Evolutionary conservation across 2,113 vertebrate genomes (phyloP).

Genomic region (Eulacestoma nigropectus): DNA sequence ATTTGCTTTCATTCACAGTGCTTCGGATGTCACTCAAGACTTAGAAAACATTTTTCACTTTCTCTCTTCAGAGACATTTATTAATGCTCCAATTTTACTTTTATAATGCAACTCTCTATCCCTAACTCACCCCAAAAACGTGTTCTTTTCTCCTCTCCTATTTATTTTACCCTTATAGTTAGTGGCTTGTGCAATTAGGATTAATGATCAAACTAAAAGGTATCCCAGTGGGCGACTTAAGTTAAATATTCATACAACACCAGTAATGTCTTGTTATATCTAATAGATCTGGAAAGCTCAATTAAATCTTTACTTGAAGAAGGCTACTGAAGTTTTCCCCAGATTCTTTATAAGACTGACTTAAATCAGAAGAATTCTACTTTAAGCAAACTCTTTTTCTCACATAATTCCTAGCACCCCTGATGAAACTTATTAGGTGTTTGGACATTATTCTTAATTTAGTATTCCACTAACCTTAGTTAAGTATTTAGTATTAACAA

Average conservation of each 20-base stretch:
- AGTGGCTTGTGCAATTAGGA: conserved; percentile 16
- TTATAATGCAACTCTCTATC: not conserved
- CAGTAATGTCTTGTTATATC: not conserved
- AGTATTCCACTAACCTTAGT: not conserved
- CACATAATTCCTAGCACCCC: not conserved
- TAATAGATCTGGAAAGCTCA: conserved; percentile 5
- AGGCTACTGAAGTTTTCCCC: not conserved
- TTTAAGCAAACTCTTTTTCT: not conserved
- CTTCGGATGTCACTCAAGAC: not conserved
- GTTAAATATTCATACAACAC: not conserved
- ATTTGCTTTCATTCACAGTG: not conserved
- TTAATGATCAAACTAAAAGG: conserved; percentile 22
- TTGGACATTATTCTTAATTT: not conserved
- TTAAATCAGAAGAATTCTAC: not conserved
- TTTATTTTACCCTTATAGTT: not conserved
- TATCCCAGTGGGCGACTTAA: not conserved
- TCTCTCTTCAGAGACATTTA: not conserved
- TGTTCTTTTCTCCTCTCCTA: not conserved
- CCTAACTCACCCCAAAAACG: not conserved
- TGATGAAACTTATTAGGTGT: not conserved
- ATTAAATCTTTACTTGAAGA: conserved; percentile 12
- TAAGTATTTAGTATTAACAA: not conserved
- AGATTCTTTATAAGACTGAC: not conserved
- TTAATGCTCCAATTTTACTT: not conserved
- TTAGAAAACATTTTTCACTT: not conserved